A percentile compares a stretch with the other conserved stretches of the same genome.
Conservation (phyloP, 2,888 invertebrate genomes). For the Cerceris ruficornis region DNA sequence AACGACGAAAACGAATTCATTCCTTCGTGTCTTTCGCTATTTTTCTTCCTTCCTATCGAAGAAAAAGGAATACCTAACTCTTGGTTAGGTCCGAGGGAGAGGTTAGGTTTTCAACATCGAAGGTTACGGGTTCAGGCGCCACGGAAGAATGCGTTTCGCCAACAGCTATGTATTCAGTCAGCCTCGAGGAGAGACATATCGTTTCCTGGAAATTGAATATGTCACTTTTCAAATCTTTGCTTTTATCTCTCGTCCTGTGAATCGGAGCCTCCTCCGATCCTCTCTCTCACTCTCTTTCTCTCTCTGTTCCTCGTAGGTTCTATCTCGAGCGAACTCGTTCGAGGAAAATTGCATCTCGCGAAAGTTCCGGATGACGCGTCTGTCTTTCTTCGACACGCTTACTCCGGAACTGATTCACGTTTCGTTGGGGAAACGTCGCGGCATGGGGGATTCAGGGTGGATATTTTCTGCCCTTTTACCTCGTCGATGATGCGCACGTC, state of each 20-base stretch:
- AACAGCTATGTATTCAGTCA: neutral
- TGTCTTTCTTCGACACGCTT: neutral
- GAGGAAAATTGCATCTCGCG: constrained; percentile 29
- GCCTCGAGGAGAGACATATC: constrained; percentile 30
- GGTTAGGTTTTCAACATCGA: no score
- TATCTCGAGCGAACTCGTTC: constrained; percentile 6
- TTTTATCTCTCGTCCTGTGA: constrained; percentile 41
- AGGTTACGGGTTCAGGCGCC: neutral
- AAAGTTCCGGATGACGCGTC: neutral
- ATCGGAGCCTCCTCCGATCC: constrained; percentile 6
- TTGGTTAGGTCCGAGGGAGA: no score
- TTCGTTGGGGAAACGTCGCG: no score
- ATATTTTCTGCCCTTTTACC: no score
- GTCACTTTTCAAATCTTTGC: constrained; percentile 56
- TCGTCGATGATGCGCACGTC: no score
- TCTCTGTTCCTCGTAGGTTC: neutral
- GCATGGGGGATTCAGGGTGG: no score
- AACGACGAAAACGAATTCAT: no score
- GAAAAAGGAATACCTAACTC: no score
- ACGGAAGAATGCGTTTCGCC: neutral
- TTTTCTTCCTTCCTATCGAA: no score
- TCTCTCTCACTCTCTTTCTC: neutral
- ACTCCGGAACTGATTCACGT: neutral
- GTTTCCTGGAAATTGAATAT: constrained; percentile 61
- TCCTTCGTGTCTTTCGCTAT: no score